Base-by-base conservation (phyloP, 2,113 vertebrate genomes). In the Nothobranchius kuhntae region DNA sequence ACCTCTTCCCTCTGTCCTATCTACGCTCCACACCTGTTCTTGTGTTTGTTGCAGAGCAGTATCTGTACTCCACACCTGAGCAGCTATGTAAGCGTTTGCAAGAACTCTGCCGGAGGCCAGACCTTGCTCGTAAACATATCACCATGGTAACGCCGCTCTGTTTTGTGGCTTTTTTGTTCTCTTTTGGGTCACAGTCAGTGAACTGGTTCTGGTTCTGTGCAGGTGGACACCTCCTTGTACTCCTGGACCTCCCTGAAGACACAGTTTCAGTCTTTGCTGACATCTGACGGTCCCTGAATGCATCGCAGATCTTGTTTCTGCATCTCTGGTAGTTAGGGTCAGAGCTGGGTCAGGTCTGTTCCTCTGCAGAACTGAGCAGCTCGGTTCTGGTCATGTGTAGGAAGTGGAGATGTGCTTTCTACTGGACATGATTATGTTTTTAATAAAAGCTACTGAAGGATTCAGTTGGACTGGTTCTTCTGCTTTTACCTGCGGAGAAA, bases 1-100 rank as follows among this genome's bases (percentile, higher is more conserved):
- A 24, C 42, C 52, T 73, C 62, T 48, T 9, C n/a, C 60, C 14
- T 57, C 24, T 52, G 2, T 38, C 1, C 17, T 50, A 8, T 50
- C 14, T 30, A 30, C 4, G 30, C 47, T n/a, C 47, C 15, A 50
- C 47, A 50, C 14, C 47, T 50, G 15, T 45, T 12, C 44, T 45
- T 45, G 11, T 45, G 44, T 45, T 45, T 45, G 9, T 45, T 45
- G 9, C 11, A 45, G 44, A 45, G 10, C 44, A 45, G 9, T 92
- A 97, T 95, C 95, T 98, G 92, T 98, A 97, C 93, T 94, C 95
- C 79, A 98, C 96, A 92, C 95, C 74, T 54, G 61, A 77, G 92
- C 97, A 98, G 93, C 95, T 98, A 74, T 94, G 90, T 85, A 96
- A 96, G 86, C 95, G 87, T 73, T 95, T 98, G 82, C 94, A 91